These are phyloP conservation scores for Apamea epomidion DNA, from an alignment of 2,888 invertebrate species.

Conservation along the genomic window DNA sequence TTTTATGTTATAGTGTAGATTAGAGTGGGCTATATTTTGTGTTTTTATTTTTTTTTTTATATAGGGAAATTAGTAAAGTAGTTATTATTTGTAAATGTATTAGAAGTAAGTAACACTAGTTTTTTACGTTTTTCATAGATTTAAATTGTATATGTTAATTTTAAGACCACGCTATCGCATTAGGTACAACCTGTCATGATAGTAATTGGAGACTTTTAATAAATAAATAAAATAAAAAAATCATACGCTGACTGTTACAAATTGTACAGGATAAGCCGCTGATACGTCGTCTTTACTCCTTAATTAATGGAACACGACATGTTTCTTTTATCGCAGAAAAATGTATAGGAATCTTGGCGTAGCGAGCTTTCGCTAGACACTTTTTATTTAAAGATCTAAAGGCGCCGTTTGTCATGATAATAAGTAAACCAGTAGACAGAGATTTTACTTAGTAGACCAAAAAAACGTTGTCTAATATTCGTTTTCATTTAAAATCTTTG, in stretches of 20 bases:
- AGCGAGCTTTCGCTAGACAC: not conserved
- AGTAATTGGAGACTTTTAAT: too few relatives aligned
- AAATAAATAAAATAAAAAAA: too few relatives aligned
- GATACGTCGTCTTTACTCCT: slow-evolving; percentile 36
- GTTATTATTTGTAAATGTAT: too few relatives aligned
- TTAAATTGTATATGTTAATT: too few relatives aligned
- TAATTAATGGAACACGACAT: slow-evolving; percentile 49
- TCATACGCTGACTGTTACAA: slow-evolving; percentile 55
- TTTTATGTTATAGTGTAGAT: too few relatives aligned
- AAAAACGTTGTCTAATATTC: not conserved
- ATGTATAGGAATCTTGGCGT: not conserved
- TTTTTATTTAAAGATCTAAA: not conserved
- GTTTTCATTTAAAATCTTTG: not conserved
- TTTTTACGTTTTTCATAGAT: too few relatives aligned
- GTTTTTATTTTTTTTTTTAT: too few relatives aligned
- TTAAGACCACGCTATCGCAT: too few relatives aligned
- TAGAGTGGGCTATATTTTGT: too few relatives aligned
- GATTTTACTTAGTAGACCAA: not conserved
- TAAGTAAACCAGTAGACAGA: not conserved
- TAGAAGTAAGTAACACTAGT: too few relatives aligned
- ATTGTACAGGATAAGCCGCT: slow-evolving; percentile 45
- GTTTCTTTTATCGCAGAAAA: slow-evolving; percentile 36
- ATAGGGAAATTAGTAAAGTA: too few relatives aligned
- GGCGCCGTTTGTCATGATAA: not conserved
- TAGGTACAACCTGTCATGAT: too few relatives aligned